Evolutionary conservation across 1,140 invertebrate genomes (phyloP).

Genomic region (Pogonus chalceus): DNA sequence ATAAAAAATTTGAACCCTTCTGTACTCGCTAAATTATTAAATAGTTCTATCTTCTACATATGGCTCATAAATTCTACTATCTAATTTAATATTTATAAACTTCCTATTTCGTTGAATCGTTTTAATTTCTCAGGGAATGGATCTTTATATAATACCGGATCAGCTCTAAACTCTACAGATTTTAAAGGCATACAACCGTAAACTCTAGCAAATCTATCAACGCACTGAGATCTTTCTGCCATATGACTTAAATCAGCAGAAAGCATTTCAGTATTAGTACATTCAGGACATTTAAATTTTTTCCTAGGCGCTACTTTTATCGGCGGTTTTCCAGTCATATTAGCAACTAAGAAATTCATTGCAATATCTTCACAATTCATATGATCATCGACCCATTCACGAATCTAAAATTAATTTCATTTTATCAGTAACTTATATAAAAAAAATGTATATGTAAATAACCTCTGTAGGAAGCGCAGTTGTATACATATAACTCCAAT

Average conservation of each 20-base stretch:
- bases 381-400: slow-evolving; percentile 77
- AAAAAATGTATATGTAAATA: slow-evolving; percentile 1
- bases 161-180: slow-evolving; percentile 85
- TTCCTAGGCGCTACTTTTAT: slow-evolving; percentile 96
- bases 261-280: slow-evolving; percentile 87
- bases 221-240: slow-evolving; percentile 85
- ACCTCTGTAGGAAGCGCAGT: slow-evolving; percentile 62
- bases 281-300: slow-evolving; percentile 95
- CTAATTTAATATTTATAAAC: slow-evolving; percentile 52
- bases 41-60: too few species aligned
- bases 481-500: slow-evolving; percentile 85
- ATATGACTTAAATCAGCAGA: slow-evolving; percentile 88
- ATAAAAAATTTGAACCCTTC: too few species aligned
- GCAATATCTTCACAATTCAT: slow-evolving; percentile 96
- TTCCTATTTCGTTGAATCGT: slow-evolving; percentile 84
- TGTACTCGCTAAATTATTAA: too few species aligned
- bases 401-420: slow-evolving; percentile 19
- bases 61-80: too few species aligned
- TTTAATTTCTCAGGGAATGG: slow-evolving; percentile 79
- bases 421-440: not conserved
- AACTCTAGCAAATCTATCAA: slow-evolving; percentile 72
- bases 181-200: slow-evolving; percentile 84
- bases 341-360: slow-evolving; percentile 88
- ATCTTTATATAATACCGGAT: slow-evolving; percentile 89
- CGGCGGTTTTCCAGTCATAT: slow-evolving; percentile 84